phyloP scores from a whole-genome alignment of 2,888 invertebrate genomes.

The Cataglyphis cursor region DNA sequence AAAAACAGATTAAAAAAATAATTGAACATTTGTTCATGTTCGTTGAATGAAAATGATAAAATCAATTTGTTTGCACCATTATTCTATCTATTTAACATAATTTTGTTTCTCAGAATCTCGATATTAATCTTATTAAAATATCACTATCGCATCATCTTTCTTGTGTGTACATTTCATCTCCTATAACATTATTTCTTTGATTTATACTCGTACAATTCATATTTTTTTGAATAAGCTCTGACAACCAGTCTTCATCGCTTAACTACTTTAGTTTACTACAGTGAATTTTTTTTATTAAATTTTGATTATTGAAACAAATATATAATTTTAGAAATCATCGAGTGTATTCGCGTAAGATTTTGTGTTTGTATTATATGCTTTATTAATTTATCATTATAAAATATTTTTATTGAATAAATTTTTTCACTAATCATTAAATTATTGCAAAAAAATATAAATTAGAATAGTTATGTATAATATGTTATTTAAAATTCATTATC shows the following conservation, averaged over 20 bases:
- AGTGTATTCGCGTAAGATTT: not conserved
- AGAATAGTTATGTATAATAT: not conserved
- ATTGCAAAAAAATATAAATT: not conserved
- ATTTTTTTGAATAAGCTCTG: conserved; percentile 21
- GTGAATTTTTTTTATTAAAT: conserved; percentile 27
- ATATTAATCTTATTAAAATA: conserved; percentile 32
- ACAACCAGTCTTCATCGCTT: conserved; percentile 22
- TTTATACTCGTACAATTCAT: conserved; percentile 27
- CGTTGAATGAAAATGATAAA: conserved; percentile 17
- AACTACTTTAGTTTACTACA: conserved; percentile 17
- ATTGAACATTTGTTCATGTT: not conserved
- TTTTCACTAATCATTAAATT: not conserved
- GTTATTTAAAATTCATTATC: not conserved
- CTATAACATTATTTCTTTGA: conserved; percentile 23
- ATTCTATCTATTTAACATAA: not conserved
- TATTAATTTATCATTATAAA: conserved; percentile 20
- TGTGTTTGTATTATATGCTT: not conserved
- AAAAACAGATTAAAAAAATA: conserved; percentile 45
- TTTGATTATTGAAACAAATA: conserved; percentile 38
- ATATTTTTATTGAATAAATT: conserved; percentile 1
- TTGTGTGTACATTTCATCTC: not conserved
- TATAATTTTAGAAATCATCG: conserved; percentile 2
- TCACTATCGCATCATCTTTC: not conserved
- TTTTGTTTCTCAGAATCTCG: conserved; percentile 18
- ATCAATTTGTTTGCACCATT: not conserved